These are phyloP conservation scores for Caprella mutica DNA, from an alignment of 2,888 invertebrate species.

Conservation along the genomic window DNA sequence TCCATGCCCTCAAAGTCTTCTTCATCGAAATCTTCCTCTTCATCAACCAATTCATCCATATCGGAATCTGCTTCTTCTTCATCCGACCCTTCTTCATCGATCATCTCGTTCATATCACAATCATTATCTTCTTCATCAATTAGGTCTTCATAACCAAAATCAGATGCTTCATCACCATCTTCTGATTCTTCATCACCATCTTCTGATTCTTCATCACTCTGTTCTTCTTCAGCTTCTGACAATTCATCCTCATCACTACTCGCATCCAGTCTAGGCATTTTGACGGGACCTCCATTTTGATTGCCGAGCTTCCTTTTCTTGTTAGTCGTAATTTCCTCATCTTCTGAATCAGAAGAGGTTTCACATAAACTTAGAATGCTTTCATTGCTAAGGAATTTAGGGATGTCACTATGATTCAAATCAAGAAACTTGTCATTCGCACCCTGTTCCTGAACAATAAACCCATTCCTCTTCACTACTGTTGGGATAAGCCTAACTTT, in stretches of 20 bases:
- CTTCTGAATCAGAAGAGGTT: too few relatives aligned
- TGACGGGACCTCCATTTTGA: too few relatives aligned
- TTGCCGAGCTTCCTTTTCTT: too few relatives aligned
- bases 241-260: too few relatives aligned
- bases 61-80: neutral
- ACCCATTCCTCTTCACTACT: neutral
- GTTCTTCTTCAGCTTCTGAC: too few relatives aligned
- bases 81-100: slow-evolving; percentile 15
- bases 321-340: too few relatives aligned
- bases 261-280: too few relatives aligned
- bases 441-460: neutral
- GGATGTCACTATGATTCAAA: neutral
- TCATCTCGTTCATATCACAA: neutral
- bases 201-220: too few relatives aligned
- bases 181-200: too few relatives aligned
- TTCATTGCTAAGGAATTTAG: too few relatives aligned
- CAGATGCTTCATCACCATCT: too few relatives aligned
- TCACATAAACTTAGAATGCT: too few relatives aligned
- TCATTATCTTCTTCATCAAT: neutral
- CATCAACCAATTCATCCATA: neutral
- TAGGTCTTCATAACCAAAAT: neutral
- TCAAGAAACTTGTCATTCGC: neutral
- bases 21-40: neutral
- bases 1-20: neutral
- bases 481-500: slow-evolving; percentile 1